These are phyloP conservation scores for Leucoraja ocellata DNA, from an alignment of 2,797 vertebrate species.

Conservation along the genomic window DNA sequence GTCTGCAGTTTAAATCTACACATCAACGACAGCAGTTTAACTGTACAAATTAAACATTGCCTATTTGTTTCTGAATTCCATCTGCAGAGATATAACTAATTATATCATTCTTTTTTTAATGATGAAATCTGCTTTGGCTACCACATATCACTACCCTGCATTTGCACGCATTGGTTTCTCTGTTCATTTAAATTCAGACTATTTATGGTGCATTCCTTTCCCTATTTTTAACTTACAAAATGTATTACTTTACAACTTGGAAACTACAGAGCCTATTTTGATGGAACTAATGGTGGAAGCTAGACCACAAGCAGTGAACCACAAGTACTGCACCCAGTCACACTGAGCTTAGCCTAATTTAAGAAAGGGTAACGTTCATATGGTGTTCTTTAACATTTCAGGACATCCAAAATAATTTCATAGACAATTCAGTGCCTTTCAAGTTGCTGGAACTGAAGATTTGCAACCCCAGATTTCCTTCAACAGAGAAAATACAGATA, in stretches of 20 bases:
- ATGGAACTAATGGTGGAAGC: not conserved
- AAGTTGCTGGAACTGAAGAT: not conserved
- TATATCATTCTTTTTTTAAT: not conserved
- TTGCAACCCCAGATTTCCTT: too few relatives aligned
- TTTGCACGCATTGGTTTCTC: not conserved
- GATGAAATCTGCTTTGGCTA: not conserved
- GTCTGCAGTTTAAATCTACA: too few relatives aligned
- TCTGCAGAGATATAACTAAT: not conserved
- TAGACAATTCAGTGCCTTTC: not conserved
- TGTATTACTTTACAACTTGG: not conserved
- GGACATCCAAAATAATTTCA: not conserved
- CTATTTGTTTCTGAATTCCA: not conserved
- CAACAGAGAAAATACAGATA: not conserved
- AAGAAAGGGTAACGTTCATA: not conserved
- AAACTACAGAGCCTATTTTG: not conserved
- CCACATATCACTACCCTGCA: not conserved
- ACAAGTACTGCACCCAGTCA: not conserved
- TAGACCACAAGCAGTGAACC: not conserved
- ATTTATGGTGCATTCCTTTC: not conserved
- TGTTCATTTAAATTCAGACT: not conserved
- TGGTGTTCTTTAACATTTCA: not conserved
- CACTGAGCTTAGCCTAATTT: not conserved
- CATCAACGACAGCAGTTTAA: too few relatives aligned
- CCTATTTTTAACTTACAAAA: conserved; percentile 26
- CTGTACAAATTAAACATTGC: not conserved